These are phyloP conservation scores for Neostethus bicornis DNA, from an alignment of 2,797 vertebrate species.

Conservation along the genomic window DNA sequence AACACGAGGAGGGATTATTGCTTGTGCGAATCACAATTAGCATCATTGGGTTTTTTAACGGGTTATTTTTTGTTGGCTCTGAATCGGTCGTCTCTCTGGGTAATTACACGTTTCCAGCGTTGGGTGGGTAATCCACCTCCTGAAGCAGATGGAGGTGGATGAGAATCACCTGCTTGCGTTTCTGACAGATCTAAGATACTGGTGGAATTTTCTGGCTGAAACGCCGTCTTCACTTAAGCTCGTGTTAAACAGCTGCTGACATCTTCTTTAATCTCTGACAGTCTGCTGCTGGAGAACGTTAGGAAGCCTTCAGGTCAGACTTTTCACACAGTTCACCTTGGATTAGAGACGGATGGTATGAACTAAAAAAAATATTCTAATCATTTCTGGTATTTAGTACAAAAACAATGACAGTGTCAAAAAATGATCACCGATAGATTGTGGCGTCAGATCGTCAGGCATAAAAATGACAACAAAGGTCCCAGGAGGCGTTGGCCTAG, in stretches of 20 bases:
- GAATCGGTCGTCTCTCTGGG: constrained; percentile 41
- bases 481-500: too few relatives aligned
- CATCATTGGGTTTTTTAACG: constrained; percentile 54
- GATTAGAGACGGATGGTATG: too few relatives aligned
- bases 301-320: constrained; percentile 51
- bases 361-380: too few relatives aligned
- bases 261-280: constrained; percentile 83
- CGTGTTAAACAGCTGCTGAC: constrained; percentile 80
- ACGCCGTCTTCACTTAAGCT: constrained; percentile 73
- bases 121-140: constrained; percentile 53
- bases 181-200: constrained; percentile 77
- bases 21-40: constrained; percentile 62
- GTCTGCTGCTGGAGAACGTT: too few relatives aligned
- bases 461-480: too few relatives aligned
- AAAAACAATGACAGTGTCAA: too few relatives aligned
- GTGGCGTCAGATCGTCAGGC: too few relatives aligned
- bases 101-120: constrained; percentile 27
- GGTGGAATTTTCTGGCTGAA: constrained; percentile 62
- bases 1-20: constrained; percentile 65
- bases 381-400: too few relatives aligned
- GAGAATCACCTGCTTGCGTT: constrained; percentile 75
- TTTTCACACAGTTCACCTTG: constrained; percentile 60
- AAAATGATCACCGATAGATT: too few relatives aligned
- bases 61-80: constrained; percentile 44
- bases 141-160: constrained; percentile 35